A percentile compares a stretch with the other conserved stretches of the same genome.
phyloP scores from a whole-genome alignment of 2,888 invertebrate genomes.

The Thymelicus sylvestris region DNA sequence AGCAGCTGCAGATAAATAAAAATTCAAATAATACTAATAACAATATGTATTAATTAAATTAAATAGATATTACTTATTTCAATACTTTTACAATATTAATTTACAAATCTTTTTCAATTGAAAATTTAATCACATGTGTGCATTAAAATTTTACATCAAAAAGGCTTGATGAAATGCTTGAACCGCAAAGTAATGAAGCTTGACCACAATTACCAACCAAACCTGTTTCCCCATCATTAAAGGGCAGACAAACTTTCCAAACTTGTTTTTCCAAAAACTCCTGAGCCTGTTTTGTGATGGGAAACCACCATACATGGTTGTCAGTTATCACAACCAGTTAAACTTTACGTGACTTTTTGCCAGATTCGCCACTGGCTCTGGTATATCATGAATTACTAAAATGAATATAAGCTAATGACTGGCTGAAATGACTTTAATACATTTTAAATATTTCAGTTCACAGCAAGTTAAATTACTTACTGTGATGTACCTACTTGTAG shows the following conservation, averaged over 20 bases:
- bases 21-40: too few relatives aligned
- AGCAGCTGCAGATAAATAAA: too few relatives aligned
- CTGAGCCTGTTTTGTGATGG: slow-evolving; percentile 18
- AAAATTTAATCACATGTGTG: neutral
- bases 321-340: neutral
- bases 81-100: too few relatives aligned
- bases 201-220: slow-evolving; percentile 14
- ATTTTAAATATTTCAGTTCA: neutral
- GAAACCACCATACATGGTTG: slow-evolving; percentile 5
- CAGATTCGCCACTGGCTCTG: neutral
- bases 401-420: too few relatives aligned
- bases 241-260: slow-evolving; percentile 35
- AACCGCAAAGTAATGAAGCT: slow-evolving; percentile 1
- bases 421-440: neutral
- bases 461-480: too few relatives aligned
- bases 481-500: too few relatives aligned
- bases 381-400: too few relatives aligned
- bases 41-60: too few relatives aligned
- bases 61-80: too few relatives aligned
- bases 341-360: neutral
- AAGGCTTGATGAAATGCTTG: too few relatives aligned
- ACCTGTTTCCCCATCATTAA: slow-evolving; percentile 40
- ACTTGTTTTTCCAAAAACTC: slow-evolving; percentile 40
- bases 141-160: neutral
- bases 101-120: too few relatives aligned